These are phyloP conservation scores for Neoscelio sp. DNA, from an alignment of 2,888 invertebrate species.

Conservation along the genomic window DNA sequence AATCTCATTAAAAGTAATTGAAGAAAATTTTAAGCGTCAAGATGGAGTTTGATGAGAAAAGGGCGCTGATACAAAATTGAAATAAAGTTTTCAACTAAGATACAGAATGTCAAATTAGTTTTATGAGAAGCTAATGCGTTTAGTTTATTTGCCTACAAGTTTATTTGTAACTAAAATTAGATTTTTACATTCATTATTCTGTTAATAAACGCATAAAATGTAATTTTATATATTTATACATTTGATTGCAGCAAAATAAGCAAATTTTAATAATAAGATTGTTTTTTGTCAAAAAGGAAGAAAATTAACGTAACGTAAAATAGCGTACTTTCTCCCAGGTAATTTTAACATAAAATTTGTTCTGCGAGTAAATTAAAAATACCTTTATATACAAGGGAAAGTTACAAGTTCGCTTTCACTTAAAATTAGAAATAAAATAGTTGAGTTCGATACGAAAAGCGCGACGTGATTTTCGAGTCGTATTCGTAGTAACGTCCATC, in stretches of 20 bases:
- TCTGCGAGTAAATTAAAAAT: too few relatives aligned
- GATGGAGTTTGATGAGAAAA: slow-evolving; percentile 13
- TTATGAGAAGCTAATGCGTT: not conserved
- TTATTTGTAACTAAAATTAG: not conserved
- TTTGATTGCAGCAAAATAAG: too few relatives aligned
- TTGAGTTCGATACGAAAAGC: too few relatives aligned
- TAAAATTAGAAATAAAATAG: too few relatives aligned
- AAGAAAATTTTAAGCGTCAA: slow-evolving; percentile 7
- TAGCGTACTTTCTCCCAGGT: too few relatives aligned
- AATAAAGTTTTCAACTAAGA: slow-evolving; percentile 8
- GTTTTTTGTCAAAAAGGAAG: not conserved
- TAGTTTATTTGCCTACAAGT: not conserved
- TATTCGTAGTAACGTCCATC: slow-evolving; percentile 23
- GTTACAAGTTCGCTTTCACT: too few relatives aligned
- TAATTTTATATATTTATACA: too few relatives aligned
- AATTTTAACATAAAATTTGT: too few relatives aligned
- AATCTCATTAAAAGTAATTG: slow-evolving; percentile 30
- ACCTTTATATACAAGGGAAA: too few relatives aligned
- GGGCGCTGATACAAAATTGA: slow-evolving; percentile 9
- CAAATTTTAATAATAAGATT: too few relatives aligned
- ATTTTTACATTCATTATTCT: too few relatives aligned
- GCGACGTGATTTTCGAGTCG: slow-evolving; percentile 25
- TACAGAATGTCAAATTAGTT: not conserved
- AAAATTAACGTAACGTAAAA: slow-evolving; percentile 14
- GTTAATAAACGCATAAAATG: too few relatives aligned